These are phyloP conservation scores for Callinectes sapidus DNA, from an alignment of 2,888 invertebrate species.

Conservation along the genomic window DNA sequence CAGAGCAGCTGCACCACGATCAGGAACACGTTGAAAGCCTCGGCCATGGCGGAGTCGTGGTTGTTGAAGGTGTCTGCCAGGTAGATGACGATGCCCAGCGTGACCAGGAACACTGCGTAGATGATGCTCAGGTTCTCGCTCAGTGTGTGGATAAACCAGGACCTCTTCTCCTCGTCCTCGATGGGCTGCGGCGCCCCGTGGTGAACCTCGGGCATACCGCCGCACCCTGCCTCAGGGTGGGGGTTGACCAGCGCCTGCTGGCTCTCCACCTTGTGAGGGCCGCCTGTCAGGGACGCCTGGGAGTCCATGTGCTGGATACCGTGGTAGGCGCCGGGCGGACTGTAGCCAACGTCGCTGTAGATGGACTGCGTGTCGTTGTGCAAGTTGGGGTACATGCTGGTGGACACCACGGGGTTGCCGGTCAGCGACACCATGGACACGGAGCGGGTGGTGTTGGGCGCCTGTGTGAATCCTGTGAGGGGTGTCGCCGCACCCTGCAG, in stretches of 20 bases:
- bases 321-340: constrained; percentile 48
- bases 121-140: constrained; percentile 71
- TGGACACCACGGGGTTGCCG: constrained; percentile 45
- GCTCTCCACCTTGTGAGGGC: constrained; percentile 51
- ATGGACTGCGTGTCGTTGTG: constrained; percentile 70
- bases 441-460: constrained; percentile 54
- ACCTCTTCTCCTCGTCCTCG: constrained; percentile 59
- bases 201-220: constrained; percentile 48
- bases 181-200: constrained; percentile 61
- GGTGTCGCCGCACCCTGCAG: constrained; percentile 55
- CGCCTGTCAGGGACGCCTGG: constrained; percentile 58
- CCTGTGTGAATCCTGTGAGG: neutral
- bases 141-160: constrained; percentile 67
- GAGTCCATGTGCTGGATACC: constrained; percentile 50
- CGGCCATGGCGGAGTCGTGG: constrained; percentile 66
- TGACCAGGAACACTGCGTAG: constrained; percentile 72
- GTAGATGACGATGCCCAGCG: constrained; percentile 71
- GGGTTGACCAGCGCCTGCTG: constrained; percentile 41
- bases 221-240: neutral
- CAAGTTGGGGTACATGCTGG: constrained; percentile 69
- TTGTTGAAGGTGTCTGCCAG: constrained; percentile 70
- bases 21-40: constrained; percentile 80
- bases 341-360: constrained; percentile 70
- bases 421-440: constrained; percentile 72
- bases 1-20: constrained; percentile 81